phyloP scores from a whole-genome alignment of 2,888 invertebrate species.

The Drosophila neutralis region DNA sequence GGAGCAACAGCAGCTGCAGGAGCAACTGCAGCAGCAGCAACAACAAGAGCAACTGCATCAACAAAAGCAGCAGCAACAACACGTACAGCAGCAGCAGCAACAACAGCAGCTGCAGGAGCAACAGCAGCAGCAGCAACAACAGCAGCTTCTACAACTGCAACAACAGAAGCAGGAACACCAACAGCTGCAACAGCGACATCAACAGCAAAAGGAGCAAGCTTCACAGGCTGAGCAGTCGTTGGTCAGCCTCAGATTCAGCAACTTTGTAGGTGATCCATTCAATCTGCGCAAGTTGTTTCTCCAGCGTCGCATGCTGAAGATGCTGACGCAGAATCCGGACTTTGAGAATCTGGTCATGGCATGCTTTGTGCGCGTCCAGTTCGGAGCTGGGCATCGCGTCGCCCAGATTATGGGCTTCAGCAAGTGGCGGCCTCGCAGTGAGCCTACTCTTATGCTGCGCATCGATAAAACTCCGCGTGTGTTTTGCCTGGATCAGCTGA shows the following conservation, averaged over 20 bases:
- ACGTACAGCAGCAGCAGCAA: background rate
- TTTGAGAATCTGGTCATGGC: slow-evolving; percentile 28
- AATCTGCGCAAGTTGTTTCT: slow-evolving; percentile 44
- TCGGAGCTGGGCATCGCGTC: slow-evolving; percentile 16
- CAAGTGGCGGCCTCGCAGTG: slow-evolving; percentile 11
- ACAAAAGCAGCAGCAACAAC: background rate
- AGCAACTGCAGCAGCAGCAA: background rate
- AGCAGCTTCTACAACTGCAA: background rate
- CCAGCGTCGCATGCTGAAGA: slow-evolving; percentile 19
- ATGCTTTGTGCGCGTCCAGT: slow-evolving; percentile 43
- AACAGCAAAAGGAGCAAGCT: background rate
- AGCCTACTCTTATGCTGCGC: slow-evolving; percentile 20
- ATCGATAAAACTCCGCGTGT: slow-evolving; percentile 30
- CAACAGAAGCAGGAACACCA: background rate
- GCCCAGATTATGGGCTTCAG: slow-evolving; percentile 36
- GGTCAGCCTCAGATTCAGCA: background rate
- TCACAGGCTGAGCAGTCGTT: background rate
- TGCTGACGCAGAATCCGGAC: slow-evolving; percentile 23
- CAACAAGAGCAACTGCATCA: background rate
- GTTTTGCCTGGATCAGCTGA: slow-evolving; percentile 22
- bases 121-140: background rate
- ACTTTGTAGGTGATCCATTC: slow-evolving; percentile 31
- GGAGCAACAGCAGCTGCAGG: background rate
- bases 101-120: background rate
- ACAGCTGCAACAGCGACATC: background rate